A percentile compares a stretch with the other conserved stretches of the same genome.
These are phyloP conservation scores for Manis pentadactyla DNA, from an alignment of 2,797 vertebrate genomes.

Conservation along the genomic window DNA sequence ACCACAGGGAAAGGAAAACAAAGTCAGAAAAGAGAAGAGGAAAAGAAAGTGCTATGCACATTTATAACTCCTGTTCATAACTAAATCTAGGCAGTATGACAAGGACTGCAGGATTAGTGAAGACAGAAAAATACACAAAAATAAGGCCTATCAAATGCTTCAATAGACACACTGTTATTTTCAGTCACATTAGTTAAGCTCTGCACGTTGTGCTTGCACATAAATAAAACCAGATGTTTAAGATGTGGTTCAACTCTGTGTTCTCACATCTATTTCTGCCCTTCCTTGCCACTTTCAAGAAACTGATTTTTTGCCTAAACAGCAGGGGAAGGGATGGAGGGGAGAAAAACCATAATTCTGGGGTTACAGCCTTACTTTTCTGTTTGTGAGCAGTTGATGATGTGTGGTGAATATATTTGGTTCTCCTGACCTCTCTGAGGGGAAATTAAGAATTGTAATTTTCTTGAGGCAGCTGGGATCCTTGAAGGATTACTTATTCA, in stretches of 20 bases:
- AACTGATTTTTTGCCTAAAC: constrained; percentile 61
- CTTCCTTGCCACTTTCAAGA: constrained; percentile 10
- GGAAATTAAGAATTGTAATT: constrained; percentile 39
- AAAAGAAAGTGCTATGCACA: neutral
- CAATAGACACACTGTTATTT: constrained; percentile 45
- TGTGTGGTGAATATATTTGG: constrained; percentile 34
- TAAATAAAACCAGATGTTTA: constrained; percentile 71
- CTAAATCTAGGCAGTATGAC: neutral
- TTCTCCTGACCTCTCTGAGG: constrained; percentile 52
- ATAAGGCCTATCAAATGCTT: neutral
- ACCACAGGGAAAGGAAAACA: constrained; percentile 53
- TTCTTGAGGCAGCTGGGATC: constrained; percentile 32
- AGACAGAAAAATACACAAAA: neutral
- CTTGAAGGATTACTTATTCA: constrained; percentile 57
- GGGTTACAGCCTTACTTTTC: neutral
- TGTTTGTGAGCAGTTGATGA: constrained; percentile 59
- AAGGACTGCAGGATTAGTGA: neutral
- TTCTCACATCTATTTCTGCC: constrained; percentile 17
- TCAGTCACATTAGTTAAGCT: constrained; percentile 63
- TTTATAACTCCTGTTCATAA: neutral
- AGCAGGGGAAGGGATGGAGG: neutral
- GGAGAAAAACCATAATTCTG: neutral
- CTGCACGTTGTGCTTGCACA: neutral
- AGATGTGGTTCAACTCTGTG: constrained; percentile 38
- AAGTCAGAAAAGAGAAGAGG: constrained; percentile 8